Conservation (phyloP, 2,113 vertebrate species). For the Engystomops pustulosus region DNA sequence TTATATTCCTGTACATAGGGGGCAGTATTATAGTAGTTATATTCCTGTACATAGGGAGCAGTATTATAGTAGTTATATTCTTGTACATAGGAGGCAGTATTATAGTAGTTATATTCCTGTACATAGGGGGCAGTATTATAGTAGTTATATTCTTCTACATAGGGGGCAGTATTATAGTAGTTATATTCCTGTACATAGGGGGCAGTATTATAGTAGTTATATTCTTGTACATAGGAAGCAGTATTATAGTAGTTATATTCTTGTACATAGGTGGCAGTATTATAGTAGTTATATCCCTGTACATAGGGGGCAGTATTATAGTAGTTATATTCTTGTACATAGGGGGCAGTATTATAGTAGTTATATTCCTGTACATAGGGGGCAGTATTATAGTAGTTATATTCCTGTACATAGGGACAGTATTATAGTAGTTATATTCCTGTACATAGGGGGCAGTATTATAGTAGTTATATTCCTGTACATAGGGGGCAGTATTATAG, state of each 20-base stretch:
- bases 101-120: too few relatives aligned
- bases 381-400: background rate
- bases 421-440: constrained; percentile 6
- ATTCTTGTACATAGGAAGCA: background rate
- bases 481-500: background rate
- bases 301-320: background rate
- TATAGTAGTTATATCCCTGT: background rate
- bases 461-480: constrained; percentile 5
- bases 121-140: too few relatives aligned
- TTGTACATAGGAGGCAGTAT: background rate
- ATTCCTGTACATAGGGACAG: background rate
- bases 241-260: constrained; percentile 2
- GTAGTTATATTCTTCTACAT: too few relatives aligned
- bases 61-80: constrained; percentile 7
- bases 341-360: too few relatives aligned
- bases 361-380: too few relatives aligned
- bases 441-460: background rate
- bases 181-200: too few relatives aligned
- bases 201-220: background rate
- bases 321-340: constrained; percentile 1
- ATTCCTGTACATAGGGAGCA: background rate
- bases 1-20: background rate
- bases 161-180: too few relatives aligned
- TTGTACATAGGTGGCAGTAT: background rate
- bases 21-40: constrained; percentile 3